Evolutionary conservation across 2,797 vertebrate genomes (phyloP).

Genomic region (Gallirallus australis): DNA sequence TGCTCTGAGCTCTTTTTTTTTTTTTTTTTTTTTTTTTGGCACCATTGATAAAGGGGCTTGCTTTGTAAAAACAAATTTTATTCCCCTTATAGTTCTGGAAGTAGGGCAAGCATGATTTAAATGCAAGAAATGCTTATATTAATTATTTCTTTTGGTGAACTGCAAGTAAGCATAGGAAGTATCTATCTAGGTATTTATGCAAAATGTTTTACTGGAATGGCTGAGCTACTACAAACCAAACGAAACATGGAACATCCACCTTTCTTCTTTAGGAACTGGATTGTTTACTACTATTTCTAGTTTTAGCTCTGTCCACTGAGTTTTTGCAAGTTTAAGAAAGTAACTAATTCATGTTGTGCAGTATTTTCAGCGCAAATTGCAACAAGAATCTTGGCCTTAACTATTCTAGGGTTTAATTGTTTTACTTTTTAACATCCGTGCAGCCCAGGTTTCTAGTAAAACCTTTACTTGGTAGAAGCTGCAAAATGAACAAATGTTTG

Average conservation of each 20-base stretch:
- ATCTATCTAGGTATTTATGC: constrained; percentile 5
- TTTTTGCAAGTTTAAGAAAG: not conserved
- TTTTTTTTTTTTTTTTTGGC: constrained; percentile 57
- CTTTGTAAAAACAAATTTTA: constrained; percentile 55
- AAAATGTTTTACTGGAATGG: constrained; percentile 2
- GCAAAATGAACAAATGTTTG: not conserved
- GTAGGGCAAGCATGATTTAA: constrained; percentile 66
- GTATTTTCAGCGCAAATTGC: not conserved
- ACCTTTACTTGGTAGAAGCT: not conserved
- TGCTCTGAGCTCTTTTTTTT: constrained; percentile 33
- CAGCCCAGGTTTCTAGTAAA: not conserved
- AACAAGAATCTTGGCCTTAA: not conserved
- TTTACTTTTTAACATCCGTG: not conserved
- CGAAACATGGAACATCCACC: not conserved
- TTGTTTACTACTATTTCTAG: not conserved
- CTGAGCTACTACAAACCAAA: constrained; percentile 14
- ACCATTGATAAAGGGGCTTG: constrained; percentile 18
- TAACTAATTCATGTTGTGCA: not conserved
- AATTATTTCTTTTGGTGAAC: constrained; percentile 48
- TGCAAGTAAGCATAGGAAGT: constrained; percentile 23
- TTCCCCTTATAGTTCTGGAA: constrained; percentile 64
- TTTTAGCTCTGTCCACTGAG: not conserved
- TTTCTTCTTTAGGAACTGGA: not conserved
- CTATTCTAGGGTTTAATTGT: not conserved
- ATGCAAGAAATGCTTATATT: constrained; percentile 48